These are phyloP conservation scores for Furcifer pardalis DNA, from an alignment of 2,797 vertebrate genomes.

Conservation along the genomic window DNA sequence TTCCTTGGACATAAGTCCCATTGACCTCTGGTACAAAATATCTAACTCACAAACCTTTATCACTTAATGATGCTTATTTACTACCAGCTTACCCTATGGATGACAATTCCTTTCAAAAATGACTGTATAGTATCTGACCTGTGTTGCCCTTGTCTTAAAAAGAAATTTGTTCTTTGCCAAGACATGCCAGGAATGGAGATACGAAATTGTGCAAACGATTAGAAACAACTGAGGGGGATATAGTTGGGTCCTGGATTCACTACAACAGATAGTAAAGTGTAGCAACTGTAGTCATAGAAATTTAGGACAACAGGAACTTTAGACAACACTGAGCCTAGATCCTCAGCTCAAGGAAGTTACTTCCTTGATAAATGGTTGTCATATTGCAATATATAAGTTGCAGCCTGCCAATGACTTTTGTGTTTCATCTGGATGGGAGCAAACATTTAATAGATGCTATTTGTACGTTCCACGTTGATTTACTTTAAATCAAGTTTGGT, in stretches of 20 bases:
- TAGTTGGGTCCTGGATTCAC: not conserved
- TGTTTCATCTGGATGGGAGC: no score
- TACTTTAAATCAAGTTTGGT: no score
- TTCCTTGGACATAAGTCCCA: conserved; percentile 14
- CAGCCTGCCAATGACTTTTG: no score
- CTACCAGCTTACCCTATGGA: not conserved
- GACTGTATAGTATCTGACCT: conserved; percentile 6
- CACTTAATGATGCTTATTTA: conserved; percentile 17
- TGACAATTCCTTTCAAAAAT: conserved; percentile 3
- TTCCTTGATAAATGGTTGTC: no score
- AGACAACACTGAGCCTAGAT: not conserved
- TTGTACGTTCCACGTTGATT: no score
- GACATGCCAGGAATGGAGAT: conserved; percentile 5
- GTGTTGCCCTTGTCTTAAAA: conserved; percentile 5
- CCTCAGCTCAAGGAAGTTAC: no score
- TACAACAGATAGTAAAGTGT: not conserved
- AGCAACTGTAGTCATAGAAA: not conserved
- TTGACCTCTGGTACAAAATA: not conserved
- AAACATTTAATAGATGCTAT: no score
- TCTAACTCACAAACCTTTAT: not conserved
- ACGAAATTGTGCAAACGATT: not conserved
- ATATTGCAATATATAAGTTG: no score
- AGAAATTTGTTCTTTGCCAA: conserved; percentile 3
- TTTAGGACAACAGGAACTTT: not conserved
- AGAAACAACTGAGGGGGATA: not conserved